Conservation (phyloP, 2,888 invertebrate genomes). For the Coelinius sp. region DNA sequence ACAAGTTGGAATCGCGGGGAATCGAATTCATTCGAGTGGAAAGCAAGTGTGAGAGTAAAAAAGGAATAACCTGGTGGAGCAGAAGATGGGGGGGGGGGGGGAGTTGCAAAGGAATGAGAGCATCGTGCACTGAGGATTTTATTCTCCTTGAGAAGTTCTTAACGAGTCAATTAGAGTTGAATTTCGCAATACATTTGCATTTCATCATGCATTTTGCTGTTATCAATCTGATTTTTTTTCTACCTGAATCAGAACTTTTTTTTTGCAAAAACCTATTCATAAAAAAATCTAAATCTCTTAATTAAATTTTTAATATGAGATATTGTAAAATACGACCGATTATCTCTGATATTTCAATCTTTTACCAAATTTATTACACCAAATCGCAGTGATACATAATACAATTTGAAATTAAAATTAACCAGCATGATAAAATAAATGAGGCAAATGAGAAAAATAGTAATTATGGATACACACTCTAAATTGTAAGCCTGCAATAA, state of each 20-base stretch:
- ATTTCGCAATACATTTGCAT: no score
- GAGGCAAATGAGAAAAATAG: neutral
- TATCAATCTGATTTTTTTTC: no score
- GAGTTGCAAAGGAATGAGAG: slow-evolving; percentile 7
- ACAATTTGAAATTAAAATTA: neutral
- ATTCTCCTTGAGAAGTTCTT: slow-evolving; percentile 16
- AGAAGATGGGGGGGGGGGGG: neutral
- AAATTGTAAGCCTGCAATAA: slow-evolving; percentile 30
- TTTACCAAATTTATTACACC: no score
- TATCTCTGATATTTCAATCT: no score
- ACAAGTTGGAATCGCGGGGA: slow-evolving; percentile 31
- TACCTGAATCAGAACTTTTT: no score
- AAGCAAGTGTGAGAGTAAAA: slow-evolving; percentile 8
- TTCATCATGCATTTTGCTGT: no score
- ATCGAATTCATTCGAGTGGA: slow-evolving; percentile 31
- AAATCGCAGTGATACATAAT: neutral
- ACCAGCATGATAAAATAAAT: neutral
- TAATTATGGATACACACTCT: slow-evolving; percentile 38
- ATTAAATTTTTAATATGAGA: no score
- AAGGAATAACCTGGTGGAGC: neutral
- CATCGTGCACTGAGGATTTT: slow-evolving; percentile 14
- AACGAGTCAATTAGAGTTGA: slow-evolving; percentile 25
- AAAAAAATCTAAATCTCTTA: no score
- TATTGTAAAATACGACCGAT: no score
- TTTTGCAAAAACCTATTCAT: no score